Conservation (phyloP, 2,113 vertebrate genomes). For the Lagopus muta region DNA sequence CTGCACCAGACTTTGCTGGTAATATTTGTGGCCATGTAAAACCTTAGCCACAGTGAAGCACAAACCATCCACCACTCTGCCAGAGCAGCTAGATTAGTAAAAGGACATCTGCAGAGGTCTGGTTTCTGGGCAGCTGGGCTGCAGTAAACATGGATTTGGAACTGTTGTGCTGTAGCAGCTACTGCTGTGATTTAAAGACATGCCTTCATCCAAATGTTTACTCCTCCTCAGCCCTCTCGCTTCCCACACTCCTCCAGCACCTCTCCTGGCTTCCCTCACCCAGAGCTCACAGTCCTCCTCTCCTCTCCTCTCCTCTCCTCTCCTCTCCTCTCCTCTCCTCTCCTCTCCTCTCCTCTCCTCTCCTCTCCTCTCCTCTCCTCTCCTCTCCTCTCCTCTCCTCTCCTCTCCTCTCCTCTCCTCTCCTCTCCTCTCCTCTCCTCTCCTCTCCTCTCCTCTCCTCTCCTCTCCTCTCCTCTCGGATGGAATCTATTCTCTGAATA, state of each 20-base stretch:
- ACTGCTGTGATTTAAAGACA: constrained; percentile 4
- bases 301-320: not conserved
- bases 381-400: no score
- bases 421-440: no score
- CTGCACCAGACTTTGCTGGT: not conserved
- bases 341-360: no score
- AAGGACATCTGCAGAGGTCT: not conserved
- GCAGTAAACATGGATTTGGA: not conserved
- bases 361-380: not conserved
- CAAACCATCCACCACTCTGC: not conserved
- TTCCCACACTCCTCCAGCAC: not conserved
- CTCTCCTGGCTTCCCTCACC: constrained; percentile 29
- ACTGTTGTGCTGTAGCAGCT: not conserved
- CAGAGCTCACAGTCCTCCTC: not conserved
- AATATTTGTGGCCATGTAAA: not conserved
- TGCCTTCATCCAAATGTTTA: constrained; percentile 36
- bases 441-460: no score
- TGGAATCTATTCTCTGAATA: not conserved
- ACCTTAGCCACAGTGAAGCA: not conserved
- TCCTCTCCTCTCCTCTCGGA: not conserved
- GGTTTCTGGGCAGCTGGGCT: constrained; percentile 5
- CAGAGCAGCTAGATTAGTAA: not conserved
- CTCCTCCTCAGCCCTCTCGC: constrained; percentile 57
- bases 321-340: not conserved
- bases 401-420: no score